phyloP scores from a whole-genome alignment of 2,797 vertebrate genomes.

The Pangasius djambal region DNA sequence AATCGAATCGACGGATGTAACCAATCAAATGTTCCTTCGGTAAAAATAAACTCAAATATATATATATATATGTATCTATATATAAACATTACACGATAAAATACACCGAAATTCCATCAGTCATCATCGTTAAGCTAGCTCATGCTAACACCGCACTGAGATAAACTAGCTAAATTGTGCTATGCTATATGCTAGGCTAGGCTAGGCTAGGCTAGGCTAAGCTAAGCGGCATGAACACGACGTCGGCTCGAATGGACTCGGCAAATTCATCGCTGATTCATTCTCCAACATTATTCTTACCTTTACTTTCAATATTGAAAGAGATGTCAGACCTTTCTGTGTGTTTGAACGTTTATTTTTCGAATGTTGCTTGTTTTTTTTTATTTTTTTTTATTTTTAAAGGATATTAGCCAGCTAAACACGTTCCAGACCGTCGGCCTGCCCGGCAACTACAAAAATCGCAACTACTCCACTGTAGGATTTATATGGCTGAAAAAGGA shows the following conservation, averaged over 20 bases:
- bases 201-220: slow-evolving; percentile 9
- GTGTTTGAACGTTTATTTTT: slow-evolving; percentile 29
- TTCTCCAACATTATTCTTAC: slow-evolving; percentile 34
- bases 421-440: slow-evolving; percentile 57
- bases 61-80: no score
- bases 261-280: not conserved
- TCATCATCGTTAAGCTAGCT: not conserved
- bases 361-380: not conserved
- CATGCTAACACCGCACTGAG: not conserved
- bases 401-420: not conserved
- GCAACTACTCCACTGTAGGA: slow-evolving; percentile 48
- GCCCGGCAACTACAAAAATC: slow-evolving; percentile 62
- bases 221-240: slow-evolving; percentile 31
- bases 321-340: slow-evolving; percentile 36
- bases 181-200: not conserved
- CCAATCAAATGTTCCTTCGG: rapidly evolving
- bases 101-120: not conserved
- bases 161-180: not conserved
- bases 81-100: no score
- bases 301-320: slow-evolving; percentile 55
- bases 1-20: not conserved
- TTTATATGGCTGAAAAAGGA: slow-evolving; percentile 65
- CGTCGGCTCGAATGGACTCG: not conserved
- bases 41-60: no score
- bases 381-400: not conserved